A percentile compares a stretch with the other conserved stretches of the same genome.
phyloP scores from a whole-genome alignment of 1,140 invertebrate species.

The Drosophila melanica region DNA sequence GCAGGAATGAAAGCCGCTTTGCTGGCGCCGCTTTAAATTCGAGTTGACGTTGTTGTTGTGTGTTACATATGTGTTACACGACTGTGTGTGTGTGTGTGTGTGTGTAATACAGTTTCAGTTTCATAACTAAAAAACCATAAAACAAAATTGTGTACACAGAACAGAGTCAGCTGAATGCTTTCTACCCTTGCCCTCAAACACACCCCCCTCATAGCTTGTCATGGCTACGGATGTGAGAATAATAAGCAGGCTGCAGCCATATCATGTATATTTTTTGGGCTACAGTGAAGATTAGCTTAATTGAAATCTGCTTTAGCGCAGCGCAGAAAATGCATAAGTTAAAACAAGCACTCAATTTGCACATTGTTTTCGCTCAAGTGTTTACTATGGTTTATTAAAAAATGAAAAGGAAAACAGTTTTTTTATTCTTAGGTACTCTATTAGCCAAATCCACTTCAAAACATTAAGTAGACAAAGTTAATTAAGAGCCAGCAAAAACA shows the following conservation, averaged over 20 bases:
- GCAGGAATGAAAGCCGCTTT: constrained; percentile 30
- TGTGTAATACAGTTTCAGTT: constrained; percentile 77
- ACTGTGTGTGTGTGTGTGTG: not conserved
- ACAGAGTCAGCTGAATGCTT: constrained; percentile 22
- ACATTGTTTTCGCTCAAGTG: not conserved
- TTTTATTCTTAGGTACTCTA: not conserved
- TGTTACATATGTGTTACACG: constrained; percentile 39
- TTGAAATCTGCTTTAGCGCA: constrained; percentile 29
- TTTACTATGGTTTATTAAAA: not conserved
- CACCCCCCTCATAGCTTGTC: not conserved
- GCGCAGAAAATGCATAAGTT: constrained; percentile 23
- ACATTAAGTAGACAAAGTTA: not conserved
- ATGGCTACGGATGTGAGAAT: constrained; percentile 36
- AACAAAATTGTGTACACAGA: constrained; percentile 75
- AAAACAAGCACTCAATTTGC: constrained; percentile 11
- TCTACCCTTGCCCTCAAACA: constrained; percentile 2
- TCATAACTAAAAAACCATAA: constrained; percentile 81
- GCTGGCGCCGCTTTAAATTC: constrained; percentile 59
- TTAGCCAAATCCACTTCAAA: not conserved
- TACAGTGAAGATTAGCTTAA: constrained; percentile 43
- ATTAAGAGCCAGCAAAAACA: not conserved
- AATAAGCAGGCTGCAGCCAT: constrained; percentile 62
- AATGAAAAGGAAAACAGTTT: not conserved
- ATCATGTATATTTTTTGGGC: not conserved
- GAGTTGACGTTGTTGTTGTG: constrained; percentile 46